Base-by-base conservation (phyloP, 1,140 invertebrate genomes). In the Lethocerus indicus region DNA sequence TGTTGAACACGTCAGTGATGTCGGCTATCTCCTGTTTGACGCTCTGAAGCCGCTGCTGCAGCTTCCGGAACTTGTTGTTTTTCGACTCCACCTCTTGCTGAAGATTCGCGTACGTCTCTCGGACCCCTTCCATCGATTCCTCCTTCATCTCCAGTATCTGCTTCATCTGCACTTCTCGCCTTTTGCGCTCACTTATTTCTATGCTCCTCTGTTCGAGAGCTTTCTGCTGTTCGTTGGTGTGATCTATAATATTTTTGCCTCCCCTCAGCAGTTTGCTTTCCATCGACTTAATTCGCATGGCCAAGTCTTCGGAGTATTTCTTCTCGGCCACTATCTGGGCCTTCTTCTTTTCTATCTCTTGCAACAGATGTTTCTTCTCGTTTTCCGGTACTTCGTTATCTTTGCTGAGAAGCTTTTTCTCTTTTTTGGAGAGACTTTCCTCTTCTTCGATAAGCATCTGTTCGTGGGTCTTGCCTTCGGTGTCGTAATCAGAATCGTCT, bases 41-140 rank as follows among this genome's bases (percentile, higher is more conserved):
- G 35, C 65, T 64, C 62, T 81, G 71, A 28, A 78, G 62, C 58
- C 80, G 78, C 23, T 69, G 65, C 59, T 78, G 75, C 47, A 84
- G 60, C 62, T 85, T 82, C 57, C 83, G 84, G 24, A 85, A 67
- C 70, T 91, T 87, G 58, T 82, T 83, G n/a, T 85, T 86, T 65
- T 93, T 94, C 21, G 83, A 73, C 63, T 94, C 90, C 2, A 93
- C 86, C 66, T 93, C 88, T 63, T 92, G 87, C 62, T 92, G 86
- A 20, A 94, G 65, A 47, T 79, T 87, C 12, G 81, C 73, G 60
- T 87, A 93, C 0, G 85, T 89, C 62, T 86, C 82, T 35, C 80
- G 76, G 27, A 93, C 76, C 62, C 86, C 87, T 47, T 79, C 70
- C 2, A 87, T 87, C 5, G 80, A 86, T 60, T 94, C 84, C 61